Evolutionary conservation across 2,888 invertebrate species (phyloP), one percentile per base, ranked within the genome.

Genomic region (Steinernema hermaphroditum): DNA sequence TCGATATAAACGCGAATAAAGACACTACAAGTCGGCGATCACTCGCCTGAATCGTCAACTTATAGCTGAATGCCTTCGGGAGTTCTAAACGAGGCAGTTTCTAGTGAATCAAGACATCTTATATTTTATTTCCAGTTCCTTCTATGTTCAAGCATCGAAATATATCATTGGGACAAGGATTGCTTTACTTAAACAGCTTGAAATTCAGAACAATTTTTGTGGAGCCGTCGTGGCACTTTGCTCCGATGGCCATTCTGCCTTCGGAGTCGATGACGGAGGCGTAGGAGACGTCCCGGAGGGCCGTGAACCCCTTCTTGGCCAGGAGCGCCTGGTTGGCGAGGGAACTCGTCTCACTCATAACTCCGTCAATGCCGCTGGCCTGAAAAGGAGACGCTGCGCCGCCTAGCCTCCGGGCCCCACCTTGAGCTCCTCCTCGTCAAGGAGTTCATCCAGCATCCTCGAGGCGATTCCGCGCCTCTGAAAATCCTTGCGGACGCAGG

Each of bases 151-250:
- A n/a, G n/a, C n/a, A n/a, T n/a, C n/a, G n/a, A n/a, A n/a, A n/a
- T n/a, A n/a, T n/a, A n/a, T n/a, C n/a, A n/a, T n/a, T n/a, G n/a
- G n/a, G n/a, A n/a, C n/a, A n/a, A n/a, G n/a, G n/a, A n/a, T n/a
- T n/a, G n/a, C n/a, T n/a, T n/a, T n/a, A n/a, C n/a, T n/a, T n/a
- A 37, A 37, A 37, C 37, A 12, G 12, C 37, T 37, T 37, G 37
- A 54, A 54, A 24, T 54, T 54, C 9, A 54, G 54, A 9, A 54
- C 54, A 16, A 54, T 54, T 54, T 54, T 54, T 8, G 54, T 22
- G 2, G 54, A 54, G 6, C 54, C 54, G 27, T 54, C 54, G 54
- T 22, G 6, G 16, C 22, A 54, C 6, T 16, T 2, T 6, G 1
- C n/a, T 4, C 27, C 54, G 6, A 54, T 27, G 24, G 24, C 19